phyloP scores from a whole-genome alignment of 2,888 invertebrate species.

The Spilosoma lubricipeda region DNA sequence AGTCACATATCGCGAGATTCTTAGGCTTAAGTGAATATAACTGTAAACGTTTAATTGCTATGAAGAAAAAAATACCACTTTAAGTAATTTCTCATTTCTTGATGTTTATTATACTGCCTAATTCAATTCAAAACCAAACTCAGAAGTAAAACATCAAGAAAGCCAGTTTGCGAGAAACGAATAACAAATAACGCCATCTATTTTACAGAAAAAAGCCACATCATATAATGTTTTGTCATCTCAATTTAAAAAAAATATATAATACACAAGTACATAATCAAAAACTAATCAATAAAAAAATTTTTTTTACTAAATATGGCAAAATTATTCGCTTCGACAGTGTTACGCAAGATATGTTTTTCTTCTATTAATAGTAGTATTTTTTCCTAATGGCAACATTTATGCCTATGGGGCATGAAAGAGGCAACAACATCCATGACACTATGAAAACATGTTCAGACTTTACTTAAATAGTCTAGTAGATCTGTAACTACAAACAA shows the following conservation, averaged over 20 bases:
- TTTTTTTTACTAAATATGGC: neutral
- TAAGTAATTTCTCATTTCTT: neutral
- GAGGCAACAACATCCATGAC: slow-evolving; percentile 35
- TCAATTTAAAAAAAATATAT: neutral
- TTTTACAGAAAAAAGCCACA: neutral
- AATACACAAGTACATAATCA: neutral
- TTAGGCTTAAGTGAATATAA: slow-evolving; percentile 28
- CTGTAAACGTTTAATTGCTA: slow-evolving; percentile 26
- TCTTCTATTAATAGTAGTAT: neutral
- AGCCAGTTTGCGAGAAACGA: neutral
- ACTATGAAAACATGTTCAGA: slow-evolving; percentile 37
- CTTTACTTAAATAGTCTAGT: slow-evolving; percentile 27
- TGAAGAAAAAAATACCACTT: slow-evolving; percentile 25
- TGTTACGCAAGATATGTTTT: neutral
- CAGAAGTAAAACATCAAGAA: neutral
- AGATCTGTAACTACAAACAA: slow-evolving; percentile 25
- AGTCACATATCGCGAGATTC: slow-evolving; percentile 45
- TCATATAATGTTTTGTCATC: neutral
- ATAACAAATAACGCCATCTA: neutral
- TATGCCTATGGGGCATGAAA: slow-evolving; percentile 21
- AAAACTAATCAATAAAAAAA: neutral
- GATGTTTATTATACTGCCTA: neutral
- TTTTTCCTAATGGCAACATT: slow-evolving; percentile 30
- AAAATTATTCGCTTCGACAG: neutral
- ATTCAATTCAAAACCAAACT: neutral